A percentile compares a stretch with the other conserved stretches of the same genome.
Conservation (phyloP, 2,888 invertebrate genomes). For the Aquatica leii region DNA sequence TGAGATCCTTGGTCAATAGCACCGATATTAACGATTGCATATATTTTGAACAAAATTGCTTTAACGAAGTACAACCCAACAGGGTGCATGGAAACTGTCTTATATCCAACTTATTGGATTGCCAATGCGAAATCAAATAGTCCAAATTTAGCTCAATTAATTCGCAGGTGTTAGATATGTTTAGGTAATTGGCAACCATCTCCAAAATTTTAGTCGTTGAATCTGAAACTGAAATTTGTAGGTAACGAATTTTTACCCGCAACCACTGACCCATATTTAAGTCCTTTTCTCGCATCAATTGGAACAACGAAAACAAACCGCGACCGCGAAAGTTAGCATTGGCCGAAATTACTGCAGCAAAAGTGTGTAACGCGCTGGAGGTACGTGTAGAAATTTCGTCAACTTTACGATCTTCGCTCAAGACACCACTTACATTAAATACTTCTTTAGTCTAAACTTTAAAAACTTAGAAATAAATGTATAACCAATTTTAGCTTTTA, state of each 20-base stretch:
- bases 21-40: conserved; percentile 58
- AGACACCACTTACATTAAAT: conserved; percentile 58
- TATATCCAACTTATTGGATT: conserved; percentile 44
- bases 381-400: conserved; percentile 70
- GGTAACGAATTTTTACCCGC: not conserved
- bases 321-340: conserved; percentile 64
- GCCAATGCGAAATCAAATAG: conserved; percentile 61
- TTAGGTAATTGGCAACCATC: conserved; percentile 46
- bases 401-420: conserved; percentile 59
- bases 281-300: conserved; percentile 64
- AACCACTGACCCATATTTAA: conserved; percentile 54
- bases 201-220: conserved; percentile 33
- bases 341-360: conserved; percentile 64
- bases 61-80: conserved; percentile 52
- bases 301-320: conserved; percentile 64
- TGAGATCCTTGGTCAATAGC: conserved; percentile 55
- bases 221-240: conserved; percentile 25
- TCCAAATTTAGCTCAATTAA: conserved; percentile 62
- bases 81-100: conserved; percentile 57
- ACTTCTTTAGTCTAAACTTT: conserved; percentile 48
- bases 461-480: too few species aligned
- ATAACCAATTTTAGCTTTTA: too few species aligned
- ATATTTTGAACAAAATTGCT: conserved; percentile 60
- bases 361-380: conserved; percentile 66
- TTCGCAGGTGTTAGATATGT: conserved; percentile 48